Evolutionary conservation across 35 echinoderm and acorn worm species (phyloP).

Genomic region (Acanthaster planci): DNA sequence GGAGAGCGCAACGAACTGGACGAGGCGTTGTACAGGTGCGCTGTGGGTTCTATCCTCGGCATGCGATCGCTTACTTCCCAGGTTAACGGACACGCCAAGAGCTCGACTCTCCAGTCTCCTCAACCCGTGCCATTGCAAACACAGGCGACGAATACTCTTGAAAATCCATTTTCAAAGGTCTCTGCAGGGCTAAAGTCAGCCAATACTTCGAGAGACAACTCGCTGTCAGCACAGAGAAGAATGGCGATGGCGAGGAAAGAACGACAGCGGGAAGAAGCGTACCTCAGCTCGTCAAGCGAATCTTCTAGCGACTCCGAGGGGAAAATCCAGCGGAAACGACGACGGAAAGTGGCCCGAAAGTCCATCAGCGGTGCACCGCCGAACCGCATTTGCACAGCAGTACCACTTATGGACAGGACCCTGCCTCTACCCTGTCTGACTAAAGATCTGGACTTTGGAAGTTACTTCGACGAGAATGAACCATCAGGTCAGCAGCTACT

Average conservation of each 20-base stretch:
- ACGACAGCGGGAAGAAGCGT: conserved; percentile 24
- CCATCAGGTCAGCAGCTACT: background rate
- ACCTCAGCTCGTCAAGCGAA: conserved; percentile 22
- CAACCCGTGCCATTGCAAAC: background rate
- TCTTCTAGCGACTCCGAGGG: conserved; percentile 14
- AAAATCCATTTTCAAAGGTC: background rate
- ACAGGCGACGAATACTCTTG: background rate
- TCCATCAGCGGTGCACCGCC: conserved; percentile 30
- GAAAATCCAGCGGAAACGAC: background rate
- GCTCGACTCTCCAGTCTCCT: background rate
- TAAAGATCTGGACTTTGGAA: conserved; percentile 10
- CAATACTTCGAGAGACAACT: background rate
- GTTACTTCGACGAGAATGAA: background rate
- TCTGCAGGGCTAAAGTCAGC: background rate
- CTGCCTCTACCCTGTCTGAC: conserved; percentile 20
- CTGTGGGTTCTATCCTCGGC: conserved; percentile 23
- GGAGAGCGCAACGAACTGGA: conserved; percentile 51
- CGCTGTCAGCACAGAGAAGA: background rate
- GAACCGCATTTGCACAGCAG: conserved; percentile 41
- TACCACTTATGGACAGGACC: conserved; percentile 46
- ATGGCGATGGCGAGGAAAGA: conserved; percentile 33
- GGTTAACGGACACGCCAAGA: background rate
- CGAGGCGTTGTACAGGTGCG: conserved; percentile 30
- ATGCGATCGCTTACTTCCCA: background rate
- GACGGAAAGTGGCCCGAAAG: conserved; percentile 30